Evolutionary conservation across 2,888 invertebrate genomes (phyloP).

Genomic region (Rhagium mordax): DNA sequence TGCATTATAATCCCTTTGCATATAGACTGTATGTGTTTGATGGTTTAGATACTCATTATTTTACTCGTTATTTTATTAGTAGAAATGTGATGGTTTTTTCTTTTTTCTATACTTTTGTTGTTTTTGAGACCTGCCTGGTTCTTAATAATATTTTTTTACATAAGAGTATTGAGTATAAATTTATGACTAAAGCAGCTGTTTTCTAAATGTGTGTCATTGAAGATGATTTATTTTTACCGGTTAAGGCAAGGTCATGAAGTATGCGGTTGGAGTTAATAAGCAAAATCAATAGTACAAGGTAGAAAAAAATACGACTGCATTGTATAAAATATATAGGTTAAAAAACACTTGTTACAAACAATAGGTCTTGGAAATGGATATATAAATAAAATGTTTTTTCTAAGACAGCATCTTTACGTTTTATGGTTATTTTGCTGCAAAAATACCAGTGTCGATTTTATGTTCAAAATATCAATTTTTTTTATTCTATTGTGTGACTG

Average conservation of each 20-base stretch:
- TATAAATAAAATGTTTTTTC: neutral
- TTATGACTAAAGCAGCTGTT: neutral
- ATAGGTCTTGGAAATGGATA: neutral
- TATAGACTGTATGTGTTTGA: too few relatives aligned
- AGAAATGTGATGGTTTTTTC: too few relatives aligned
- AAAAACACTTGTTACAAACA: neutral
- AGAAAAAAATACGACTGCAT: neutral
- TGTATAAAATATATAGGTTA: neutral
- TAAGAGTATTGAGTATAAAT: neutral
- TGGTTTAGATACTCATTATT: too few relatives aligned
- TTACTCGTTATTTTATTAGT: too few relatives aligned
- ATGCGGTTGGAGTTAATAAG: neutral
- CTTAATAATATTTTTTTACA: neutral
- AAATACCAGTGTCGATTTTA: too few relatives aligned
- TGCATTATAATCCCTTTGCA: too few relatives aligned
- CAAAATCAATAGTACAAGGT: neutral
- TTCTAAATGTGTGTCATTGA: neutral
- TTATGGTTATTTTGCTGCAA: neutral
- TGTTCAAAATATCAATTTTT: slow-evolving; percentile 38
- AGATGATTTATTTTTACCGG: neutral
- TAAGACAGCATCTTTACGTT: neutral
- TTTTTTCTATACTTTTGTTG: too few relatives aligned
- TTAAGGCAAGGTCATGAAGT: neutral
- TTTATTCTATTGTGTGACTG: slow-evolving; percentile 27
- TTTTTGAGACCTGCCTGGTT: too few relatives aligned